These are phyloP conservation scores for Athene cunicularia DNA, from an alignment of 2,113 vertebrate genomes.

Conservation along the genomic window DNA sequence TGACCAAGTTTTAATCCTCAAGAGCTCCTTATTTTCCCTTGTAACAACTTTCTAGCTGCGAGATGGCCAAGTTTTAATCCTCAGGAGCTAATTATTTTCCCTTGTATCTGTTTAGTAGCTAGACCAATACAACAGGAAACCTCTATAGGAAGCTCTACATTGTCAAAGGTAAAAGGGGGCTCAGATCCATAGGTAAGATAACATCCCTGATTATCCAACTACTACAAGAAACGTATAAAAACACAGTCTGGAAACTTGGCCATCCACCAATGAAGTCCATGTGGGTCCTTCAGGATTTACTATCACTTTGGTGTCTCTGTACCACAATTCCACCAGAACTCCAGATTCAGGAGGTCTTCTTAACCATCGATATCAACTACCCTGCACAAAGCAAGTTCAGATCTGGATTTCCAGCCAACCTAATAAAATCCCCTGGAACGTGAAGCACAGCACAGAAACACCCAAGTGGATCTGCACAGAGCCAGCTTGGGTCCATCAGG, in stretches of 20 bases:
- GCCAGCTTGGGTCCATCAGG: constrained; percentile 51
- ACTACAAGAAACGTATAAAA: not conserved
- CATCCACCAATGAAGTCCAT: not conserved
- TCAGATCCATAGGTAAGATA: not conserved
- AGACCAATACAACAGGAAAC: not conserved
- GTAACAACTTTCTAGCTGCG: not conserved
- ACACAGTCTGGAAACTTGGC: not conserved
- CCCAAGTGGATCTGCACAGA: not conserved
- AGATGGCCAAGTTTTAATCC: not conserved
- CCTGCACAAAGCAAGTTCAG: not conserved
- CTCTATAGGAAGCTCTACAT: not conserved
- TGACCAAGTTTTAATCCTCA: not conserved
- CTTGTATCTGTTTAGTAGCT: not conserved
- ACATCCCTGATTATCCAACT: not conserved
- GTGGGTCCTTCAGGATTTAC: not conserved
- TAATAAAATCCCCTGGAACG: constrained; percentile 54
- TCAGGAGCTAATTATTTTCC: not conserved
- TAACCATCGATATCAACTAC: not conserved
- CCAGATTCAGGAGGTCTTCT: not conserved
- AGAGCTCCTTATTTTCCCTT: not conserved
- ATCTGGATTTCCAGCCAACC: not conserved
- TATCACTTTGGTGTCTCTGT: not conserved
- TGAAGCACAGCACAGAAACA: constrained; percentile 24
- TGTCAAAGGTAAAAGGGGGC: not conserved
- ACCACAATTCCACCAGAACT: not conserved